These are phyloP conservation scores for Littorina saxatilis DNA, from an alignment of 1,140 invertebrate species.

Conservation along the genomic window DNA sequence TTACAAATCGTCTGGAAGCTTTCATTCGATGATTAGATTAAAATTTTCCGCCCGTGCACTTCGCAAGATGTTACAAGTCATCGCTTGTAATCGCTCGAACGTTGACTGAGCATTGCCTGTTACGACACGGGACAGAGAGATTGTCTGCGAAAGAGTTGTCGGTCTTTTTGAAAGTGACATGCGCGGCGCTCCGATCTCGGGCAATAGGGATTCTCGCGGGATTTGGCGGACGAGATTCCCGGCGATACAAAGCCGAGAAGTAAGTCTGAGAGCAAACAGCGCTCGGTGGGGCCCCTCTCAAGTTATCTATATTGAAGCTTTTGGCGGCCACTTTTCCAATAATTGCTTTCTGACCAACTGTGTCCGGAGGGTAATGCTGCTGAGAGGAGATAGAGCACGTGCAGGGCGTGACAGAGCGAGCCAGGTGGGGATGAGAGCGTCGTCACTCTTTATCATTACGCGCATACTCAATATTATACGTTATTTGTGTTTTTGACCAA, in stretches of 20 bases:
- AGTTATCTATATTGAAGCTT: background rate
- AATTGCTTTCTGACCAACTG: conserved; percentile 7
- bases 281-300: background rate
- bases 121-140: background rate
- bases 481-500: too few relatives aligned
- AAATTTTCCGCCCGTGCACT: background rate
- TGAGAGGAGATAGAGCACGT: background rate
- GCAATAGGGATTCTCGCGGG: conserved; percentile 22
- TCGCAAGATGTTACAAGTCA: background rate
- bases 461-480: too few relatives aligned
- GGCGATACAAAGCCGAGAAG: background rate
- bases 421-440: too few relatives aligned
- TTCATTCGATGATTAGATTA: background rate
- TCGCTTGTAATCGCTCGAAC: background rate
- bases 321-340: background rate
- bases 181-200: background rate
- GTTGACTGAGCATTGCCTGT: background rate
- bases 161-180: conserved; percentile 24
- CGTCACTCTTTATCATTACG: too few relatives aligned
- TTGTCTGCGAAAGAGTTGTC: background rate
- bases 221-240: background rate
- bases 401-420: background rate
- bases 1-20: background rate
- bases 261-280: background rate
- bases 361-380: background rate